Conservation (phyloP, 2,888 invertebrate genomes). For the Folsomia candida region DNA sequence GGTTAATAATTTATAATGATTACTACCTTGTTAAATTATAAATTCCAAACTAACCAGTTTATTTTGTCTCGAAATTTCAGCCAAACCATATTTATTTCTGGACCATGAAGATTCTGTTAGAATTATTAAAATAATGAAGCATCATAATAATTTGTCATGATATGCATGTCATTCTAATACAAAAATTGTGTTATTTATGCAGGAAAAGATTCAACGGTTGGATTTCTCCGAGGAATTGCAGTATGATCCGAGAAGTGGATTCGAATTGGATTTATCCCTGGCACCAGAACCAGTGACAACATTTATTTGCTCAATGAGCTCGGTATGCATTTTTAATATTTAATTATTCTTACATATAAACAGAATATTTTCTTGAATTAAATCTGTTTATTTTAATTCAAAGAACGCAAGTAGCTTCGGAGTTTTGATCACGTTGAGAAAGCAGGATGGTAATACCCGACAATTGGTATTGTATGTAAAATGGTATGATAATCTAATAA, state of each 20-base stretch:
- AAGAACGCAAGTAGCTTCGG: slow-evolving; percentile 43
- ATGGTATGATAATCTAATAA: no score
- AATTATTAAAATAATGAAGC: neutral
- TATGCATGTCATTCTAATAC: neutral
- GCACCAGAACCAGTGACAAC: slow-evolving; percentile 40
- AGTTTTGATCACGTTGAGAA: slow-evolving; percentile 40
- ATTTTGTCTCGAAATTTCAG: no score
- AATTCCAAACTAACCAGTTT: no score
- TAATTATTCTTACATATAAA: no score
- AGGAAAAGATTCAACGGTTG: slow-evolving; percentile 37
- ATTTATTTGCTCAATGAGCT: slow-evolving; percentile 43
- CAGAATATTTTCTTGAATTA: no score
- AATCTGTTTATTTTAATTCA: no score
- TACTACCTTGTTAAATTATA: no score
- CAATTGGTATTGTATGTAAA: no score
- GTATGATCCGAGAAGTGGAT: slow-evolving; percentile 39
- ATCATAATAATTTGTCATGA: neutral
- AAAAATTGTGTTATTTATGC: neutral
- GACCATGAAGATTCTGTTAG: slow-evolving; percentile 41
- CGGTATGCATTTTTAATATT: no score
- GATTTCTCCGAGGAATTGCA: slow-evolving; percentile 32
- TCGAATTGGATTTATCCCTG: slow-evolving; percentile 34
- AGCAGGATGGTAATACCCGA: slow-evolving; percentile 33
- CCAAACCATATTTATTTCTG: slow-evolving; percentile 41
- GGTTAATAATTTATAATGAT: no score